phyloP scores from a whole-genome alignment of 2,888 invertebrate species.

The Melanotus villosus region DNA sequence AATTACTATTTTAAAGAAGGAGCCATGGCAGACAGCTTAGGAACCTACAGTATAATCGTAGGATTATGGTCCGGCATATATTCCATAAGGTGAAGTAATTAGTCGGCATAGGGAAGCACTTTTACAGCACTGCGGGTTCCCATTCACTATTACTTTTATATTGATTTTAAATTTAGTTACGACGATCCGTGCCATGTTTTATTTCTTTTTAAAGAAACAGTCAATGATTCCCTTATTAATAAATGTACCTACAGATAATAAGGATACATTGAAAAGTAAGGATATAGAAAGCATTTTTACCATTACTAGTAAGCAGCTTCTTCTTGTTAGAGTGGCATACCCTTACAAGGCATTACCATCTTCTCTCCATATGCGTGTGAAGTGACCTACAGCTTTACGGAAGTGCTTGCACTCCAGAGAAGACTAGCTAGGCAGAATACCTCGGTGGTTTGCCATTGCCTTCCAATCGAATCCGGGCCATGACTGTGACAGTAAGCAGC shows the following conservation, averaged over 20 bases:
- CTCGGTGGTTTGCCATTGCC: no score
- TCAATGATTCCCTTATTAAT: not conserved
- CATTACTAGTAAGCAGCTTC: not conserved
- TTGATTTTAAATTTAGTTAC: slow-evolving; percentile 73
- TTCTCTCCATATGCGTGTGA: no score
- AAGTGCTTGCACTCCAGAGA: no score
- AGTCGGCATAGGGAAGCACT: slow-evolving; percentile 78
- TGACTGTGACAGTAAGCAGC: no score
- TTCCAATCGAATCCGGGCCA: no score
- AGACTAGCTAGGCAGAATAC: no score
- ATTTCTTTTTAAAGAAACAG: slow-evolving; percentile 3
- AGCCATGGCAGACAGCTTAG: slow-evolving; percentile 76
- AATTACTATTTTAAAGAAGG: slow-evolving; percentile 71
- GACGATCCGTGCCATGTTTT: slow-evolving; percentile 55
- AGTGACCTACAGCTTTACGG: no score
- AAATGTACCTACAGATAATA: not conserved
- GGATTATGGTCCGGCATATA: slow-evolving; percentile 83
- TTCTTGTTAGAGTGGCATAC: no score
- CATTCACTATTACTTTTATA: slow-evolving; percentile 76
- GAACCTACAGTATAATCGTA: slow-evolving; percentile 82
- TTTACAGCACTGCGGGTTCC: slow-evolving; percentile 77
- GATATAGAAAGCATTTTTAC: not conserved
- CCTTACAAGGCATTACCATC: no score
- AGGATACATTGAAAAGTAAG: not conserved
- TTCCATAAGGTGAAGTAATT: slow-evolving; percentile 80